A percentile compares a stretch with the other conserved stretches of the same genome.
Evolutionary conservation across 2,113 vertebrate species (phyloP).

Genomic region (Xiphias gladius): DNA sequence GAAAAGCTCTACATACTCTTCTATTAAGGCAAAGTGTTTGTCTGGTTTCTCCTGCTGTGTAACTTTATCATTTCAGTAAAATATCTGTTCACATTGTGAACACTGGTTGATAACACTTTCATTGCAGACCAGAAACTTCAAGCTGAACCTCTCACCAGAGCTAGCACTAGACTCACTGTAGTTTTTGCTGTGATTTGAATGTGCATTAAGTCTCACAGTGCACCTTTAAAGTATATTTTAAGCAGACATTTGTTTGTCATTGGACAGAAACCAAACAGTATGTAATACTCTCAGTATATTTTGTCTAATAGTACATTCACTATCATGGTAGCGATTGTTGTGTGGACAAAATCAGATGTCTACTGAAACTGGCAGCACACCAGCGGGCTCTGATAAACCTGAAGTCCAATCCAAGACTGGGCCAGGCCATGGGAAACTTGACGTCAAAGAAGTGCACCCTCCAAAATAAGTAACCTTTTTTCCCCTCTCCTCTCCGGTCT

Average conservation of each 20-base stretch:
- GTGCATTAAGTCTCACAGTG: background rate
- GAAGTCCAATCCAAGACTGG: constrained; percentile 38
- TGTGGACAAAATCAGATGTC: constrained; percentile 26
- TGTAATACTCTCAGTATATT: background rate
- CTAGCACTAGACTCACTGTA: too few species aligned
- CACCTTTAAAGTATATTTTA: constrained; percentile 1
- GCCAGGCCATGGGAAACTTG: constrained; percentile 67
- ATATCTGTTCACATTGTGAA: too few species aligned
- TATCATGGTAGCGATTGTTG: background rate
- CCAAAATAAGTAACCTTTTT: constrained; percentile 70
- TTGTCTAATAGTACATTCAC: background rate
- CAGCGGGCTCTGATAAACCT: constrained; percentile 45
- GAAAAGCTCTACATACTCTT: background rate
- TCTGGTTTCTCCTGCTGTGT: too few species aligned
- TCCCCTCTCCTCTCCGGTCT: constrained; percentile 47
- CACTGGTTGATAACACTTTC: background rate
- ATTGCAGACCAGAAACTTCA: background rate
- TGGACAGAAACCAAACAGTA: background rate
- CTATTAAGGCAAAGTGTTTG: too few species aligned
- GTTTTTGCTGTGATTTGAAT: background rate
- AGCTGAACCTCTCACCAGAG: too few species aligned
- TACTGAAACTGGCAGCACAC: constrained; percentile 32
- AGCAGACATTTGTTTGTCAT: background rate
- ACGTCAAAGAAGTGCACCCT: constrained; percentile 74
- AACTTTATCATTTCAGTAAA: too few species aligned